These are phyloP conservation scores for Ploceus nigricollis DNA, from an alignment of 2,113 vertebrate genomes.

Conservation along the genomic window DNA sequence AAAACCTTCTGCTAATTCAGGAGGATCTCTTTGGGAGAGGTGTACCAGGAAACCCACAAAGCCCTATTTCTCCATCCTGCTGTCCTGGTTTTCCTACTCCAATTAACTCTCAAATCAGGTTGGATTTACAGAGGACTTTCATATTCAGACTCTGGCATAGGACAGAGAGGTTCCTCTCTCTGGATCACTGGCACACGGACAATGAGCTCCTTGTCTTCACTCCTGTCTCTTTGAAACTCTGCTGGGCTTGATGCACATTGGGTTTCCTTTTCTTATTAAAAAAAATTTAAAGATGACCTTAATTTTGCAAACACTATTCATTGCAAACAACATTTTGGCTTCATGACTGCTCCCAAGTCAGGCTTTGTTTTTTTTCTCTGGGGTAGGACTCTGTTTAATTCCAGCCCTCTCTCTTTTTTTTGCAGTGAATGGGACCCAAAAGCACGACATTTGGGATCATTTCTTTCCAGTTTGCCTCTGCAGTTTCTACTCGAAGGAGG, in stretches of 20 bases:
- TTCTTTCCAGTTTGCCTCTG: neutral
- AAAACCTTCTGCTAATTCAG: neutral
- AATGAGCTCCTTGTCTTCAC: neutral
- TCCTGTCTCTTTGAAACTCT: neutral
- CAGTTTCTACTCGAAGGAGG: neutral
- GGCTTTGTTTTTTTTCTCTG: neutral
- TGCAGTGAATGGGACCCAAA: neutral
- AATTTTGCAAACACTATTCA: neutral
- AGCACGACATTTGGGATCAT: neutral
- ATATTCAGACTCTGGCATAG: neutral
- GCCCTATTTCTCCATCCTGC: neutral
- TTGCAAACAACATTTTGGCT: neutral
- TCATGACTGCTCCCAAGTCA: neutral
- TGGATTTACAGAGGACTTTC: neutral
- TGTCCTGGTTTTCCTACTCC: neutral
- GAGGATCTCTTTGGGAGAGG: neutral
- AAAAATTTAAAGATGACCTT: neutral
- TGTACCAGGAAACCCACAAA: slow-evolving; percentile 4
- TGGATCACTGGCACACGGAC: neutral
- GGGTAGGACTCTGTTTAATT: neutral
- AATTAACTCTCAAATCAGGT: neutral
- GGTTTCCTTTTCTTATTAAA: neutral
- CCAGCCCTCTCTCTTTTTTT: neutral
- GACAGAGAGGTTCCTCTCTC: slow-evolving; percentile 8
- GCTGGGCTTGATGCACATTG: neutral